Conservation (phyloP, 2,797 vertebrate genomes). For the Ambastaia sidthimunki region DNA sequence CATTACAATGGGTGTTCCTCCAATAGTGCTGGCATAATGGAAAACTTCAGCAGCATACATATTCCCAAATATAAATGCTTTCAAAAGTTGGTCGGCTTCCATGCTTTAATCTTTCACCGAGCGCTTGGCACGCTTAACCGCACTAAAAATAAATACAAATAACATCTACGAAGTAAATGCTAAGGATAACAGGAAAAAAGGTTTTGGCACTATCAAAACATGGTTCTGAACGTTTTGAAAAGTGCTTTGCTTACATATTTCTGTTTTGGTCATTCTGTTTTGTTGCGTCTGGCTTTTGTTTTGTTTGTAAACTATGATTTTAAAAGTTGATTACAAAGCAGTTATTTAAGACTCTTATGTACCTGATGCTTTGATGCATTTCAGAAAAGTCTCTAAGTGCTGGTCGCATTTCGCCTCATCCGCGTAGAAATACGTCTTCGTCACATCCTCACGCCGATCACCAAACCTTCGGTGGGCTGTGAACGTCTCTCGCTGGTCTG, state of each 20-base stretch:
- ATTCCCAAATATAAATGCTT: slow-evolving; percentile 32
- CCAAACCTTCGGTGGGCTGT: slow-evolving; percentile 70
- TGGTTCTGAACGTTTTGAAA: not conserved
- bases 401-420: slow-evolving; percentile 90
- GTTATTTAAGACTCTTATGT: slow-evolving; percentile 3
- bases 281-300: not conserved
- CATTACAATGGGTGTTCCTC: slow-evolving; percentile 30
- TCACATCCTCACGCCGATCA: slow-evolving; percentile 70
- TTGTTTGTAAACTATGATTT: not conserved
- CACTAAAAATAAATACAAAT: slow-evolving; percentile 3
- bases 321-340: not conserved
- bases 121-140: not conserved
- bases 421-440: slow-evolving; percentile 77
- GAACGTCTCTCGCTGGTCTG: slow-evolving; percentile 73
- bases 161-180: not conserved
- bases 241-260: not conserved
- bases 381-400: slow-evolving; percentile 89
- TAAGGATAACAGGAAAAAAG: not conserved
- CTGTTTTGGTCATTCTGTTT: not conserved
- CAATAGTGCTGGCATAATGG: slow-evolving; percentile 30
- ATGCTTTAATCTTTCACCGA: slow-evolving; percentile 18
- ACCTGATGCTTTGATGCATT: slow-evolving; percentile 88
- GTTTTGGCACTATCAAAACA: not conserved
- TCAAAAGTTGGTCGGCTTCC: slow-evolving; percentile 21
- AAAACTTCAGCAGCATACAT: slow-evolving; percentile 9